These are phyloP conservation scores for Xiphorhynchus elegans DNA, from an alignment of 2,113 vertebrate species.

Conservation along the genomic window DNA sequence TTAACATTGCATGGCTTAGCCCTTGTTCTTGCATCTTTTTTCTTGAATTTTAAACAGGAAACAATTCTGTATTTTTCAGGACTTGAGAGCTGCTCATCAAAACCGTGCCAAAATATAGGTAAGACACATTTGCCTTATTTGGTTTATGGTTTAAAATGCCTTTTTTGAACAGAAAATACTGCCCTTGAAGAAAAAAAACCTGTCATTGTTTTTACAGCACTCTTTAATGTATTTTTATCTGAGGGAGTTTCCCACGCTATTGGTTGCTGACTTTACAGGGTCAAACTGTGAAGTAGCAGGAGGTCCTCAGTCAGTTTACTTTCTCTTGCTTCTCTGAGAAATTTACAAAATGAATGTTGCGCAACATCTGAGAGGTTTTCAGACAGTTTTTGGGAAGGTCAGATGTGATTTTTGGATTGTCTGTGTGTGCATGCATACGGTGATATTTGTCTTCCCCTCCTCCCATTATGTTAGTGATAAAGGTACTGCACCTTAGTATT, in stretches of 20 bases:
- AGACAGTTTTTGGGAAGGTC: background rate
- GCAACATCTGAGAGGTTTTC: background rate
- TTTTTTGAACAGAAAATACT: background rate
- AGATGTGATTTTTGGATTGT: background rate
- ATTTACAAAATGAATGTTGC: background rate
- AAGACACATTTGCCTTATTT: background rate
- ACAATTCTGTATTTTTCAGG: slow-evolving; percentile 58
- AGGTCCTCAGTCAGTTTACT: background rate
- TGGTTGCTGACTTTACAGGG: background rate
- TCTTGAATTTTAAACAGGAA: slow-evolving; percentile 17
- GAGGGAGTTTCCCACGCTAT: background rate
- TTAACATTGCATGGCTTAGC: background rate
- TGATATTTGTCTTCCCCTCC: background rate
- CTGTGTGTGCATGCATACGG: background rate
- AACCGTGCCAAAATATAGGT: slow-evolving; percentile 44
- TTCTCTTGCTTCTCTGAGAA: background rate
- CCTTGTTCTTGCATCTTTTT: background rate
- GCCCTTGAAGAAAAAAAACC: background rate
- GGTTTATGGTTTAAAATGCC: background rate
- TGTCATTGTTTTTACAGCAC: background rate
- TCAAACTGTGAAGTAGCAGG: background rate
- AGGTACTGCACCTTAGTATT: background rate
- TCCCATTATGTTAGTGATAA: background rate
- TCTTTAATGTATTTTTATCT: background rate
- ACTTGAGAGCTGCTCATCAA: background rate